These are phyloP conservation scores for Argopecten irradians DNA, from an alignment of 1,140 invertebrate species.

Conservation along the genomic window DNA sequence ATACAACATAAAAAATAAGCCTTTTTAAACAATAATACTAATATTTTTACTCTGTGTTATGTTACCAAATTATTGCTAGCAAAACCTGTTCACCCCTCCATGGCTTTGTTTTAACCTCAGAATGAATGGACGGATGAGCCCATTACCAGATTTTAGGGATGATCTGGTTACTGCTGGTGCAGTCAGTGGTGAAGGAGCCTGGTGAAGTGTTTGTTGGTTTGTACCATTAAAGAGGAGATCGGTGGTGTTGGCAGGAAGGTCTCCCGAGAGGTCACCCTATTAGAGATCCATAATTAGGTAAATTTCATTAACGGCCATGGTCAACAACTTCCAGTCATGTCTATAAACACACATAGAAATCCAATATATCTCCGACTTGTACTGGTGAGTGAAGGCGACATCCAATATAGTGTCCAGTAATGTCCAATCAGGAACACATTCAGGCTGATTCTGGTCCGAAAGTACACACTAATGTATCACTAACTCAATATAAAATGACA, in stretches of 20 bases:
- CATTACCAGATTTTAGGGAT: neutral
- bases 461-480: conserved; percentile 16
- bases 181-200: neutral
- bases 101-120: neutral
- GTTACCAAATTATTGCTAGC: neutral
- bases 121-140: conserved; percentile 5
- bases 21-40: no score
- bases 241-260: neutral
- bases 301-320: neutral
- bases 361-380: neutral
- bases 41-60: neutral
- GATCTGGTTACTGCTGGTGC: neutral
- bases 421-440: neutral
- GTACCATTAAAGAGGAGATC: neutral
- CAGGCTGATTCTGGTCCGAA: neutral
- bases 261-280: neutral
- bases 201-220: neutral
- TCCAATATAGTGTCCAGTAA: conserved; percentile 9
- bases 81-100: neutral
- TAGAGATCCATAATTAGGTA: neutral
- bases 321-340: neutral
- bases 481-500: conserved; percentile 19
- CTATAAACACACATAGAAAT: neutral
- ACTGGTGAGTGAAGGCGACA: neutral
- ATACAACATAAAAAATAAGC: neutral